Conservation (phyloP, 2,797 vertebrate genomes). For the Odontamblyopus rebecca region DNA sequence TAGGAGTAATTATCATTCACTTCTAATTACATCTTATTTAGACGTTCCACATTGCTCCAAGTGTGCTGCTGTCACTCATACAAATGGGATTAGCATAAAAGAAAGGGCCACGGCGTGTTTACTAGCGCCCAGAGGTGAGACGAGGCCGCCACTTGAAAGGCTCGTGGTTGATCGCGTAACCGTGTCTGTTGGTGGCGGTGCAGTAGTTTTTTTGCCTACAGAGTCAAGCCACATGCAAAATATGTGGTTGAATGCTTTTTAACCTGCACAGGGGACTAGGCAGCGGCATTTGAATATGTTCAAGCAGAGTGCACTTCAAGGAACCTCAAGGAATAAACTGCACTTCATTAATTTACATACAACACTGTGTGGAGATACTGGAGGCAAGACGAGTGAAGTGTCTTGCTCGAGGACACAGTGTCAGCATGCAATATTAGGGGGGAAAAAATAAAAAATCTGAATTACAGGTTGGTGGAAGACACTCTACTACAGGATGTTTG, state of each 20-base stretch:
- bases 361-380: neutral
- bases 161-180: constrained; percentile 5
- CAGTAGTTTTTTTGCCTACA: neutral
- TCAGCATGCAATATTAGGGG: neutral
- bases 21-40: constrained; percentile 4
- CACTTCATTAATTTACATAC: neutral
- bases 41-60: neutral
- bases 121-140: neutral
- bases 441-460: neutral
- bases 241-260: neutral
- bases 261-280: neutral
- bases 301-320: neutral
- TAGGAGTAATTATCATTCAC: neutral
- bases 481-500: neutral
- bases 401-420: neutral
- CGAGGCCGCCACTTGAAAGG: constrained; percentile 7
- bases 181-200: neutral
- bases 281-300: neutral
- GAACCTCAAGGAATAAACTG: neutral
- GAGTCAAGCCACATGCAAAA: neutral
- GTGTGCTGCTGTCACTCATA: constrained; percentile 9
- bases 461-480: neutral
- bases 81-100: constrained; percentile 12
- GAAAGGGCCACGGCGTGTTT: constrained; percentile 3
- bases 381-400: neutral